These are phyloP conservation scores for Chloroceryle inda DNA, from an alignment of 2,797 vertebrate genomes.

Conservation along the genomic window DNA sequence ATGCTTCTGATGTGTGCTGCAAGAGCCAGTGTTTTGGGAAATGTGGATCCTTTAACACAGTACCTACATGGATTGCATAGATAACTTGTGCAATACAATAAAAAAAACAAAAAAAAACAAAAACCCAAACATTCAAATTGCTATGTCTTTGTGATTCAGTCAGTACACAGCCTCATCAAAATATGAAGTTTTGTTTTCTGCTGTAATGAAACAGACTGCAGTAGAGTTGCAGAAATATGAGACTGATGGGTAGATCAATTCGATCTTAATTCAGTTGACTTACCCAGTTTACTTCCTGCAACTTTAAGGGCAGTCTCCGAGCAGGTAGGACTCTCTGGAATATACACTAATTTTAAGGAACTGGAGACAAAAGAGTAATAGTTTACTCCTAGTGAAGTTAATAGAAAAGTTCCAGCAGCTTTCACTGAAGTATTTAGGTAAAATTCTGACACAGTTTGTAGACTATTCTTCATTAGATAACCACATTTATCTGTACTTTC, in stretches of 20 bases:
- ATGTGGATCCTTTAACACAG: constrained; percentile 69
- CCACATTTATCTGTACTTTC: background rate
- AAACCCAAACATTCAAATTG: constrained; percentile 63
- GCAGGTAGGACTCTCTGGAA: background rate
- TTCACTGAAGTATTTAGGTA: background rate
- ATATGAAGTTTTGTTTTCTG: background rate
- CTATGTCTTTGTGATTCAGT: constrained; percentile 63
- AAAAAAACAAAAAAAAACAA: constrained; percentile 70
- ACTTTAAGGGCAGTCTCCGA: background rate
- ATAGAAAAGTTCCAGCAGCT: background rate
- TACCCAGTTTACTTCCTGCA: background rate
- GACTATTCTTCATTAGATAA: background rate
- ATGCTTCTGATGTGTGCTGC: constrained; percentile 74
- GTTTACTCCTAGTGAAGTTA: background rate
- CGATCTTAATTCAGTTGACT: background rate
- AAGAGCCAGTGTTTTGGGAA: constrained; percentile 69
- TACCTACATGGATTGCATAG: constrained; percentile 75
- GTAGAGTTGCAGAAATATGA: background rate
- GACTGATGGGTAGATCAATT: background rate
- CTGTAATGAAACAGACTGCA: background rate
- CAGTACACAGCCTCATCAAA: background rate
- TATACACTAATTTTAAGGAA: background rate
- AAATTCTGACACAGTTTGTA: background rate
- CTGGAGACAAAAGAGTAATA: background rate
- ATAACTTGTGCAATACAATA: constrained; percentile 82